phyloP scores from a whole-genome alignment of 2,797 vertebrate species.

The Florisuga fusca region DNA sequence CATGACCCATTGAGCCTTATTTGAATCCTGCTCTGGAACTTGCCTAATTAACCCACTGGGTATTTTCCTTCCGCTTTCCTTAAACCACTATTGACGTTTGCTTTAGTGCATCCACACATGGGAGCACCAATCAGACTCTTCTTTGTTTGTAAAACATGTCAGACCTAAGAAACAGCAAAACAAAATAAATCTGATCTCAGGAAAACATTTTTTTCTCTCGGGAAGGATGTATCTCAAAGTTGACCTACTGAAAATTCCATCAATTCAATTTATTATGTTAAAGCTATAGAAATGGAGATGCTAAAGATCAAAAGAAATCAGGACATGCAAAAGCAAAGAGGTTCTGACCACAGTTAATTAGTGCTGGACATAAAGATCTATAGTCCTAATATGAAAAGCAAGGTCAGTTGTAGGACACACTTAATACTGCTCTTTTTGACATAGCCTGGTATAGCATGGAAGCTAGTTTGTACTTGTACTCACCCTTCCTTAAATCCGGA shows the following conservation, averaged over 20 bases:
- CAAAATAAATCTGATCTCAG: not conserved
- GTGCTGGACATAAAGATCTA: not conserved
- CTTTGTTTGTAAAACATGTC: not conserved
- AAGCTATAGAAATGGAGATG: not conserved
- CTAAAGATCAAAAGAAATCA: not conserved
- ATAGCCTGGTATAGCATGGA: fast-evolving
- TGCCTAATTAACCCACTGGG: slow-evolving; percentile 47
- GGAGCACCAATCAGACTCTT: not conserved
- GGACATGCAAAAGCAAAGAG: not conserved
- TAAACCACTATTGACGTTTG: slow-evolving; percentile 23
- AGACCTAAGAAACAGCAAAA: not conserved
- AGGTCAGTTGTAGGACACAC: not conserved
- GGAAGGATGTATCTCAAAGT: not conserved
- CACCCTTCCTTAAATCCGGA: not conserved
- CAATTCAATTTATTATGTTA: not conserved
- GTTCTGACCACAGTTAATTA: not conserved
- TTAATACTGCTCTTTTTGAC: not conserved
- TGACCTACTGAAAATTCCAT: not conserved
- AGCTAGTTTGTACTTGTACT: not conserved
- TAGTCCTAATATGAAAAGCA: not conserved
- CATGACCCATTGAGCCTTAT: not conserved
- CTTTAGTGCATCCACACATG: not conserved
- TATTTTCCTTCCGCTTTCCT: slow-evolving; percentile 22
- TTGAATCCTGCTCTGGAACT: slow-evolving; percentile 17
- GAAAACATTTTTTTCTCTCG: not conserved